phyloP scores from a whole-genome alignment of 30 jellyfish, hydroid and myxozoan species.

The Pseudorhiza aurosa region DNA sequence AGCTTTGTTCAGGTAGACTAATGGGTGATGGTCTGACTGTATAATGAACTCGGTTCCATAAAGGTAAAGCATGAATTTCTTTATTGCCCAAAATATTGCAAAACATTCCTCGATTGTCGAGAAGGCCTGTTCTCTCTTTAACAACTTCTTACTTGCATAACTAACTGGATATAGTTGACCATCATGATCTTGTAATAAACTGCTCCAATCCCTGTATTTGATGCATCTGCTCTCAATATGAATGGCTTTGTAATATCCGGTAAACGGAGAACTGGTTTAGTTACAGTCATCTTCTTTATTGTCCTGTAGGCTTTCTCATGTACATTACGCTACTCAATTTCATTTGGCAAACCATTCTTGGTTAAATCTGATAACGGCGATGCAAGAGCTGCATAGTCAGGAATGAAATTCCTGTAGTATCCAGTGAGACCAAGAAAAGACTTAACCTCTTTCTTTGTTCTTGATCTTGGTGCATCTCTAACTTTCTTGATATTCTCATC shows the following conservation, averaged over 20 bases:
- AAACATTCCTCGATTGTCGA: constrained; percentile 49
- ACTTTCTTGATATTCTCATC: constrained; percentile 40
- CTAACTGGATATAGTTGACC: constrained; percentile 42
- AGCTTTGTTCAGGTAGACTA: constrained; percentile 42
- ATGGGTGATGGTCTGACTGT: constrained; percentile 69
- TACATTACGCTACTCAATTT: constrained; percentile 41
- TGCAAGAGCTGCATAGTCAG: constrained; percentile 53
- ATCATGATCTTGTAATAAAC: constrained; percentile 48
- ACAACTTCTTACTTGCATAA: constrained; percentile 45
- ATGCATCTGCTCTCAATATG: constrained; percentile 44
- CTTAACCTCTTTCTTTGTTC: constrained; percentile 42
- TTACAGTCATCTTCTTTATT: constrained; percentile 9
- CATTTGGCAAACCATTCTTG: constrained; percentile 35
- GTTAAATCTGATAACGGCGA: constrained; percentile 43
- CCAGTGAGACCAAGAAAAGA: constrained; percentile 48
- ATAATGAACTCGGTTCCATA: constrained; percentile 35
- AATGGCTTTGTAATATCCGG: constrained; percentile 21
- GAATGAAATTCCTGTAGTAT: constrained; percentile 20
- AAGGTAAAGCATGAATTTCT: constrained; percentile 47
- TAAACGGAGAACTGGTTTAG: constrained; percentile 47
- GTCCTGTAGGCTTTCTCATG: constrained; percentile 39
- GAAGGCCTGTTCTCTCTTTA: constrained; percentile 11
- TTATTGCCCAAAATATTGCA: constrained; percentile 48
- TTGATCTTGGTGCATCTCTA: constrained; percentile 53
- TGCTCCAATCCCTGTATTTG: constrained; percentile 51